These are phyloP conservation scores for Abramis brama DNA, from an alignment of 2,113 vertebrate species.

Conservation along the genomic window DNA sequence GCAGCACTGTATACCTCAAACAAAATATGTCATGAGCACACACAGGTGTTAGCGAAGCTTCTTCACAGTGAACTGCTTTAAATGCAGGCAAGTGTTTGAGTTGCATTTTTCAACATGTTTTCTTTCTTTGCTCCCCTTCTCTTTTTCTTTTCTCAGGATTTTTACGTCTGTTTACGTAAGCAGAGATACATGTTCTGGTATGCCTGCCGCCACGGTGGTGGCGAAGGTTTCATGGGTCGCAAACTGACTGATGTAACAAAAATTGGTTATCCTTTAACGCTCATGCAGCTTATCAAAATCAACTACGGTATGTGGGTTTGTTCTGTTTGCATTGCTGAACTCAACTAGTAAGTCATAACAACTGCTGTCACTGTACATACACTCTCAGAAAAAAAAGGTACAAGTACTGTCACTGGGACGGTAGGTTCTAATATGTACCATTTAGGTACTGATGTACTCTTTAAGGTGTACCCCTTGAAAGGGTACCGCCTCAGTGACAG, in stretches of 20 bases:
- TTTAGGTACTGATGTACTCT: too few species aligned
- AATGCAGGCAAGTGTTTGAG: slow-evolving; percentile 70
- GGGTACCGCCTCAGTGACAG: too few species aligned
- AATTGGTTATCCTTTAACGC: slow-evolving; percentile 51
- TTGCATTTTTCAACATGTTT: slow-evolving; percentile 59
- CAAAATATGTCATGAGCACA: slow-evolving; percentile 41
- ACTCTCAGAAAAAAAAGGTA: too few species aligned
- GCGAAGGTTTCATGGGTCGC: slow-evolving; percentile 68
- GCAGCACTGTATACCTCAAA: slow-evolving; percentile 39
- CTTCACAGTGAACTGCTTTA: slow-evolving; percentile 52
- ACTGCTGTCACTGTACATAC: not conserved
- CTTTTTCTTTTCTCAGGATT: slow-evolving; percentile 61
- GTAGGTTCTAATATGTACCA: too few species aligned
- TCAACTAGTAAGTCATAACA: slow-evolving; percentile 12
- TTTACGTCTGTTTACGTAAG: slow-evolving; percentile 72
- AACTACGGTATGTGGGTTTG: slow-evolving; percentile 31
- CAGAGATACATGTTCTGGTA: slow-evolving; percentile 71
- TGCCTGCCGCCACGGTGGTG: slow-evolving; percentile 60
- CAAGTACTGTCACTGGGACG: too few species aligned
- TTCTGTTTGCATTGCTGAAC: slow-evolving; percentile 16
- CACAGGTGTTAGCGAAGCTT: slow-evolving; percentile 70
- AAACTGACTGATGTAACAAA: slow-evolving; percentile 61
- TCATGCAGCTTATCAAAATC: slow-evolving; percentile 51
- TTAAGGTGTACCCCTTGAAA: too few species aligned
- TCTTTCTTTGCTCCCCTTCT: slow-evolving; percentile 53